Evolutionary conservation across 1,140 invertebrate genomes (phyloP).

Genomic region (Papilio machaon): DNA sequence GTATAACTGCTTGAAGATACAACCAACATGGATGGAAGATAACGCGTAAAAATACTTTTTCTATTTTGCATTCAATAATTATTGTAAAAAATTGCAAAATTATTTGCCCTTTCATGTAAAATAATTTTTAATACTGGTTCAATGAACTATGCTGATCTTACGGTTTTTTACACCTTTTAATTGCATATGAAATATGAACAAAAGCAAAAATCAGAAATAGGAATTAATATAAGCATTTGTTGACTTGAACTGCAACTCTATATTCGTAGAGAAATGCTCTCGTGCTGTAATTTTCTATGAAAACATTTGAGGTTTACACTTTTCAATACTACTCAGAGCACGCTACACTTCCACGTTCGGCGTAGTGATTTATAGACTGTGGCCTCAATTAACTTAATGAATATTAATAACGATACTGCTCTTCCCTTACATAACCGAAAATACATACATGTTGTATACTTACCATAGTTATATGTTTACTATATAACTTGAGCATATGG

Average conservation of each 20-base stretch:
- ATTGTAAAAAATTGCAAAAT: no score
- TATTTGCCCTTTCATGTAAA: no score
- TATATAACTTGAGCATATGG: no score
- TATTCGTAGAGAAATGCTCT: background rate
- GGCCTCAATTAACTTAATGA: slow-evolving; percentile 28
- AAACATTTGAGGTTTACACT: background rate
- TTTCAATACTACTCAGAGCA: background rate
- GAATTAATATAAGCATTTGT: no score
- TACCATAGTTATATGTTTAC: background rate
- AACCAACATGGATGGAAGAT: slow-evolving; percentile 78
- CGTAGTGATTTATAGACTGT: background rate
- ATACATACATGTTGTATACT: background rate
- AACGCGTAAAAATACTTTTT: slow-evolving; percentile 59
- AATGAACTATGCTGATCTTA: no score
- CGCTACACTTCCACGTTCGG: background rate
- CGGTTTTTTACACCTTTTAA: no score
- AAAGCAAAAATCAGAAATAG: no score
- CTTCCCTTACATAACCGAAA: background rate
- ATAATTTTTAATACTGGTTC: no score
- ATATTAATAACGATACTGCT: slow-evolving; percentile 22
- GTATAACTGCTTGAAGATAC: slow-evolving; percentile 74
- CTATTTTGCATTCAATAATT: no score
- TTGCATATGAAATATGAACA: no score
- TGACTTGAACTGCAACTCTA: no score
- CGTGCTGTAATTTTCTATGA: background rate